Base-by-base conservation (phyloP, 1,140 invertebrate genomes). In the Melitaea cinxia region DNA sequence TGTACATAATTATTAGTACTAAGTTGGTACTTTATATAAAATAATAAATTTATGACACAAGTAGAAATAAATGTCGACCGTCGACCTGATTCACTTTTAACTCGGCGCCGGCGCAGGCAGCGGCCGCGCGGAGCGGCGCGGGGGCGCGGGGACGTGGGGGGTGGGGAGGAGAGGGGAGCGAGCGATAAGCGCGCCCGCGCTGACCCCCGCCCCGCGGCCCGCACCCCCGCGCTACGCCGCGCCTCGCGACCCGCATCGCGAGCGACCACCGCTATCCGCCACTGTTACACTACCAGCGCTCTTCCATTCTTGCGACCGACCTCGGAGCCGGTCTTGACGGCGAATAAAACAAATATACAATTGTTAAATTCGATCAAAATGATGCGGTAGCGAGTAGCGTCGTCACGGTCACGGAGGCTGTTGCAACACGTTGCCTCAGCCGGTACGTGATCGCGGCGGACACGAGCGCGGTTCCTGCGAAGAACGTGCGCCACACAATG, bases 181-280 rank as follows among this genome's bases (percentile, higher is more conserved):
- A 65, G 74, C 72, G 74, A 78, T 73, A 77, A 73, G 69, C 67
- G 61, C 68, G 68, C 61, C 49, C 45, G 59, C 59, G 62, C 50
- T 52, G 58, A 58, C 69, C 63, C 54, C 17, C 37, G 15, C 45
- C 45, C 24, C 12, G 47, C 24, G 45, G 14, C 47, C 10, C 57
- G 47, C 30, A n/a, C 37, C 37, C 17, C 39, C 35, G 47, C 37
- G 54, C 24, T 65, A 53, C 53, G 14, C 9, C 56, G n/a, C 56
- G 30, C 47, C 9, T 28, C 59, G 5, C 50, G 7, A 37, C 60
- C 39, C 60, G 24, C 24, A 39, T 19, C 39, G 39, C 28, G 9
- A 28, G 9, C 9, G 10, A 24, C 17, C 21, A 2, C 2, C n/a
- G 30, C 23, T 39, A n/a, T 12, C 3, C 53, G 21, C 37, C 5